A percentile compares a stretch with the other conserved stretches of the same genome.
phyloP scores from a whole-genome alignment of 2,797 vertebrate species.

The Fistularia tabacaria region DNA sequence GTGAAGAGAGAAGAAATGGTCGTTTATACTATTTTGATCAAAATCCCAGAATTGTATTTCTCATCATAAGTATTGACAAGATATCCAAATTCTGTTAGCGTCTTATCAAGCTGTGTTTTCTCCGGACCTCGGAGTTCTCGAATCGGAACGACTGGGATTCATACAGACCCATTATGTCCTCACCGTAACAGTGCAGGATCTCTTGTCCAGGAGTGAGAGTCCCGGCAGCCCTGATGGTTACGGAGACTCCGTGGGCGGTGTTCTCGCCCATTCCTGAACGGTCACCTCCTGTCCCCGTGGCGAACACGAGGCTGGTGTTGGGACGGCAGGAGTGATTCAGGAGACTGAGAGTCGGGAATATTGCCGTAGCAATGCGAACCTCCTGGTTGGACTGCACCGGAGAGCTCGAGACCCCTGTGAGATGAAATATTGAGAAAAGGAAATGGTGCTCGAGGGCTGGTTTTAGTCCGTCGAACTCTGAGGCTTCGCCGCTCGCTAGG shows the following conservation, averaged over 20 bases:
- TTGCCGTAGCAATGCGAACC: conserved; percentile 83
- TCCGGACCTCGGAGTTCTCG: too few relatives aligned
- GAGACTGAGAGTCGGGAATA: conserved; percentile 89
- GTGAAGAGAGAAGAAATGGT: too few relatives aligned
- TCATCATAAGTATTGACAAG: too few relatives aligned
- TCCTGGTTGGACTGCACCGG: conserved; percentile 74
- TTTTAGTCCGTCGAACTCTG: too few relatives aligned
- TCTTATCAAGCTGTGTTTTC: too few relatives aligned
- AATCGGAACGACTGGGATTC: neutral
- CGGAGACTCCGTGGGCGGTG: conserved; percentile 49
- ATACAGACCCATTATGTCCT: conserved; percentile 20
- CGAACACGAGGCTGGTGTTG: conserved; percentile 85
- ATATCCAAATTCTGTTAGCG: neutral
- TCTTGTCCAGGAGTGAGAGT: conserved; percentile 80
- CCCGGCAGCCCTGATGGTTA: conserved; percentile 77
- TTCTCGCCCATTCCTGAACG: conserved; percentile 17
- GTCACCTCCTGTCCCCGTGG: conserved; percentile 21
- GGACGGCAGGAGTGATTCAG: conserved; percentile 94
- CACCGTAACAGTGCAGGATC: conserved; percentile 94
- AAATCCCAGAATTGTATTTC: too few relatives aligned
- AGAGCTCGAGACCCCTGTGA: conserved; percentile 65
- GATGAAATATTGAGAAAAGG: conserved; percentile 1
- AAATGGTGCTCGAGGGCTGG: neutral
- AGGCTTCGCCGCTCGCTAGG: too few relatives aligned
- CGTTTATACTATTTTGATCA: too few relatives aligned